These are phyloP conservation scores for Hoplostethus atlanticus DNA, from an alignment of 2,797 vertebrate species.

Conservation along the genomic window DNA sequence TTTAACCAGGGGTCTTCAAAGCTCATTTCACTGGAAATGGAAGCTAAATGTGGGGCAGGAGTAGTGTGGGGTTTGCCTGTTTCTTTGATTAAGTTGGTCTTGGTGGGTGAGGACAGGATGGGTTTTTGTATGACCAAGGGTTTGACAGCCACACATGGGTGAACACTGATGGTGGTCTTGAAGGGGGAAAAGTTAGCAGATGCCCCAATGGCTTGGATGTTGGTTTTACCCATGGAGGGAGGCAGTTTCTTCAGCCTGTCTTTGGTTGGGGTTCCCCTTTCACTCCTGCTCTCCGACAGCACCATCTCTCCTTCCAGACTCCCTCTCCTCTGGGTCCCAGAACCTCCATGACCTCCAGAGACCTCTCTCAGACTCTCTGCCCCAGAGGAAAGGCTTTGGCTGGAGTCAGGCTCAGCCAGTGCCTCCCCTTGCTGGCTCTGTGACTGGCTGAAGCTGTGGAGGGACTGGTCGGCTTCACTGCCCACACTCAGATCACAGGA, in stretches of 20 bases:
- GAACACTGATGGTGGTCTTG: slow-evolving; percentile 88
- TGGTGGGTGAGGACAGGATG: slow-evolving; percentile 61
- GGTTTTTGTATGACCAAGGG: slow-evolving; percentile 86
- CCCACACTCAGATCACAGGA: slow-evolving; percentile 94
- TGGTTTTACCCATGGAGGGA: slow-evolving; percentile 89
- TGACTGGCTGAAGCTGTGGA: slow-evolving; percentile 93
- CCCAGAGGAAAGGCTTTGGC: slow-evolving; percentile 49
- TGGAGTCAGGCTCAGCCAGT: slow-evolving; percentile 86
- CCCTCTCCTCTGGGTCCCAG: slow-evolving; percentile 67
- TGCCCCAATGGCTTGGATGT: slow-evolving; percentile 85
- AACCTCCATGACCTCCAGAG: slow-evolving; percentile 18
- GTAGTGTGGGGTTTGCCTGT: slow-evolving; percentile 62
- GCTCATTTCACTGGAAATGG: slow-evolving; percentile 82
- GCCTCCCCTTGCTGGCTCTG: slow-evolving; percentile 93
- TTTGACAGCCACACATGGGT: slow-evolving; percentile 89
- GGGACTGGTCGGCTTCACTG: slow-evolving; percentile 92
- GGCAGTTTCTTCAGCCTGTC: slow-evolving; percentile 80
- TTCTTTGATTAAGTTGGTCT: slow-evolving; percentile 70
- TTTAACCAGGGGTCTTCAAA: slow-evolving; percentile 98
- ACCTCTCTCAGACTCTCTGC: slow-evolving; percentile 64
- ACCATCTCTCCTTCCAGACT: slow-evolving; percentile 79
- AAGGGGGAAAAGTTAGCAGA: slow-evolving; percentile 88
- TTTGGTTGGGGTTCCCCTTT: slow-evolving; percentile 74
- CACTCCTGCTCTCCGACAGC: slow-evolving; percentile 78
- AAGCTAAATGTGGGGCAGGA: slow-evolving; percentile 57